A percentile compares a stretch with the other conserved stretches of the same genome.
These are phyloP conservation scores for Numenius phaeopus DNA, from an alignment of 2,797 vertebrate species.

Conservation along the genomic window DNA sequence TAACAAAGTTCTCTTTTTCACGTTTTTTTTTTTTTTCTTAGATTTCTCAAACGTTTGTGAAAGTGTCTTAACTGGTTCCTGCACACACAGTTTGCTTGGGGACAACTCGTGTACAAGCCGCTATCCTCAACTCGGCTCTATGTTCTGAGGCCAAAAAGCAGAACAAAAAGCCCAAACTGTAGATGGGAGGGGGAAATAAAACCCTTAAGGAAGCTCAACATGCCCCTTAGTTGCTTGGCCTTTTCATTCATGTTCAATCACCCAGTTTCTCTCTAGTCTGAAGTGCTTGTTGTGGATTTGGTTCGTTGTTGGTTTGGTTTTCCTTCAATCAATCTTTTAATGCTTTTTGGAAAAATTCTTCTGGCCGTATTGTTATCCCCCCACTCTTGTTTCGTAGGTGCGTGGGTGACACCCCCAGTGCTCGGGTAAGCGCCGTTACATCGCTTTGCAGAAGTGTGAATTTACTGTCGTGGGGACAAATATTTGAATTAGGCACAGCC, in stretches of 20 bases:
- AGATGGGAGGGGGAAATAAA: background rate
- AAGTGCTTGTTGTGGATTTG: background rate
- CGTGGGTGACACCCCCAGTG: background rate
- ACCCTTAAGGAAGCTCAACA: background rate
- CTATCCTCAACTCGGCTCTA: background rate
- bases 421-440: background rate
- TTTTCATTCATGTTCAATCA: background rate
- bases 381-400: background rate
- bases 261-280: background rate
- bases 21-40: background rate
- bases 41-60: background rate
- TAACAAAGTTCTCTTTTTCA: background rate
- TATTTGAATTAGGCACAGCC: background rate
- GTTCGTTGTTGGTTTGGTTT: background rate
- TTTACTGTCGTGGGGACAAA: background rate
- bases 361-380: background rate
- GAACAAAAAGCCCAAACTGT: background rate
- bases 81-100: background rate
- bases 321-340: background rate
- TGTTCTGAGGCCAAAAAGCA: background rate
- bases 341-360: background rate
- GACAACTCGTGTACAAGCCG: background rate
- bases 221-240: background rate
- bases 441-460: background rate
- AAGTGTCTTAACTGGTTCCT: background rate